Evolutionary conservation across 2,888 invertebrate genomes (phyloP).

Genomic region (Taenaris catops): DNA sequence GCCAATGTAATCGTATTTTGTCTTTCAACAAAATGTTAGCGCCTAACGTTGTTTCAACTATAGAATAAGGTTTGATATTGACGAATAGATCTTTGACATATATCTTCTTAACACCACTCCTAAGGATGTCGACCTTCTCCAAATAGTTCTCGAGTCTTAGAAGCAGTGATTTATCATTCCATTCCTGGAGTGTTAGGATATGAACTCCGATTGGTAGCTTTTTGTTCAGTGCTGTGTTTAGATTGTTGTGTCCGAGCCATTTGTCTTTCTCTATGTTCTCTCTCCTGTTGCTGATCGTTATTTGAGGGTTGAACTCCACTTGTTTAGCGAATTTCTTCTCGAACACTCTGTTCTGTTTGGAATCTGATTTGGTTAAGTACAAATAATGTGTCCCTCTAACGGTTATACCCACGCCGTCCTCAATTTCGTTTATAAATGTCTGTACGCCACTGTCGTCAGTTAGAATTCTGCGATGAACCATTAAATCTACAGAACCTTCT

Average conservation of each 20-base stretch:
- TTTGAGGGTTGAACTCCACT: slow-evolving; percentile 37
- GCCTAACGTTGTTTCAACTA: slow-evolving; percentile 83
- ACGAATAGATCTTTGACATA: slow-evolving; percentile 80
- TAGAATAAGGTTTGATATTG: slow-evolving; percentile 65
- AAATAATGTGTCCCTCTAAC: slow-evolving; percentile 48
- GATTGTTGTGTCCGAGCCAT: slow-evolving; percentile 55
- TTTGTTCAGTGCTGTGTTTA: slow-evolving; percentile 64
- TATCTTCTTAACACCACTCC: slow-evolving; percentile 75
- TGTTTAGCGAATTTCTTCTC: slow-evolving; percentile 61
- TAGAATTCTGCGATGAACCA: slow-evolving; percentile 90
- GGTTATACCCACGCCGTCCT: slow-evolving; percentile 30
- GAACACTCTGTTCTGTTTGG: slow-evolving; percentile 44
- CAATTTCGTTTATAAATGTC: slow-evolving; percentile 40
- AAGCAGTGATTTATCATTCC: slow-evolving; percentile 82
- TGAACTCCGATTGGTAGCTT: slow-evolving; percentile 85
- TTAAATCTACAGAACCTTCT: slow-evolving; percentile 87
- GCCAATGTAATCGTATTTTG: slow-evolving; percentile 72
- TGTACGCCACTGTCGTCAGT: slow-evolving; percentile 84
- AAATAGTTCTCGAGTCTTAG: slow-evolving; percentile 89
- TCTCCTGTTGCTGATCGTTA: slow-evolving; percentile 29
- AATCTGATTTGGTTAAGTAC: slow-evolving; percentile 42
- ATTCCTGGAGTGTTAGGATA: slow-evolving; percentile 87
- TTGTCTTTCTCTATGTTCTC: slow-evolving; percentile 29
- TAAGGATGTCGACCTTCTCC: slow-evolving; percentile 79
- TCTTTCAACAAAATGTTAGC: slow-evolving; percentile 83